Conservation (phyloP, 2,113 vertebrate genomes). For the Telmatochromis brichardi region DNA sequence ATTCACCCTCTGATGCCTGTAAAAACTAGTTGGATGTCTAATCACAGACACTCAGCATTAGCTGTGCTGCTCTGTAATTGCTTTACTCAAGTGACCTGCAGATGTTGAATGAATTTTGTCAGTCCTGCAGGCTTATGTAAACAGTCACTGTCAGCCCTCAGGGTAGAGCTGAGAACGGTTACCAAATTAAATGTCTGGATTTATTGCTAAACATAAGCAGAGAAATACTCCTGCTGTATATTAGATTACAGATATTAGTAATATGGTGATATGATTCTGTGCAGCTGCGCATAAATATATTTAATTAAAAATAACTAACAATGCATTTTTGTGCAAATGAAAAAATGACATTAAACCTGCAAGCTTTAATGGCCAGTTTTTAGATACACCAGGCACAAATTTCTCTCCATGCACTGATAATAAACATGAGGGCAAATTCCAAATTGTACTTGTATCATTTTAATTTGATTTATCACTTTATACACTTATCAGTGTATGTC, state of each 20-base stretch:
- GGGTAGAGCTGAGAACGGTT: neutral
- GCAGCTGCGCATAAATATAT: neutral
- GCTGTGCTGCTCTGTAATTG: slow-evolving; percentile 17
- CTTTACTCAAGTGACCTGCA: slow-evolving; percentile 6
- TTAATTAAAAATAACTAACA: neutral
- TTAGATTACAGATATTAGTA: neutral
- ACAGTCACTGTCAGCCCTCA: neutral
- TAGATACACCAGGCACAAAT: neutral
- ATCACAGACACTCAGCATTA: slow-evolving; percentile 31
- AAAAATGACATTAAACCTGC: neutral
- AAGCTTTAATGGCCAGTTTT: neutral
- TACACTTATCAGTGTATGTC: neutral
- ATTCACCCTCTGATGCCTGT: neutral
- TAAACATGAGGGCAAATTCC: neutral
- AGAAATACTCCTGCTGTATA: neutral
- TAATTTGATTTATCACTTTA: neutral
- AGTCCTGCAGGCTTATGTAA: slow-evolving; percentile 5
- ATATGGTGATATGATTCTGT: neutral
- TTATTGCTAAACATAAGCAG: neutral
- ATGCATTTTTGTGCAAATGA: neutral
- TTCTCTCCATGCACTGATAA: neutral
- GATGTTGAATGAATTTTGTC: neutral
- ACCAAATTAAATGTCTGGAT: neutral
- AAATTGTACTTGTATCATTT: neutral
- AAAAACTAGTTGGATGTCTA: slow-evolving; percentile 19